Evolutionary conservation across 2,113 vertebrate species (phyloP).

Genomic region (Piaya cayana): DNA sequence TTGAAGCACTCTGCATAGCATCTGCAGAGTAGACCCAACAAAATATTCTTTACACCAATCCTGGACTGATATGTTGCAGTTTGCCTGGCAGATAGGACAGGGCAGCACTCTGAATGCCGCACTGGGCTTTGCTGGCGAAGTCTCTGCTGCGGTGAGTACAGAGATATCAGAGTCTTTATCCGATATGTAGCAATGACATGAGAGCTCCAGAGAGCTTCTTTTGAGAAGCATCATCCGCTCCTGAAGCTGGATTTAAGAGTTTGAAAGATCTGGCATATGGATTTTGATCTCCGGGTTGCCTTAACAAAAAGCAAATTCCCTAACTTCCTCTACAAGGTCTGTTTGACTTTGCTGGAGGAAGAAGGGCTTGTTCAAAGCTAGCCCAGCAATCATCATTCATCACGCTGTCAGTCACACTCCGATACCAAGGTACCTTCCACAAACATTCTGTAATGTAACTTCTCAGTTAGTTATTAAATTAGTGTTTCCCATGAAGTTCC

Average conservation of each 20-base stretch:
- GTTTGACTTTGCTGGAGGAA: slow-evolving; percentile 46
- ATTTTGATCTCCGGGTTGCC: not conserved
- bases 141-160: not conserved
- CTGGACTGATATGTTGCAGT: not conserved
- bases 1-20: not conserved
- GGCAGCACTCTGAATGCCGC: not conserved
- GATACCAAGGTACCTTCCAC: slow-evolving; percentile 20
- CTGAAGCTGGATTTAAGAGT: not conserved
- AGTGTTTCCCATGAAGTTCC: slow-evolving; percentile 46
- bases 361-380: not conserved
- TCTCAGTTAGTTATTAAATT: not conserved
- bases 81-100: not conserved
- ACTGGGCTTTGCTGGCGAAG: accelerated
- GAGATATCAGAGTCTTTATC: not conserved
- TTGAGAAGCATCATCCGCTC: not conserved
- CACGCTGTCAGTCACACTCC: slow-evolving; percentile 1
- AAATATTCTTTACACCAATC: not conserved
- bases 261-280: not conserved
- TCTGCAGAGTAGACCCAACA: not conserved
- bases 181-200: not conserved
- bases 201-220: not conserved
- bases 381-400: slow-evolving; percentile 43
- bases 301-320: not conserved
- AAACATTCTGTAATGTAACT: not conserved
- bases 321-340: slow-evolving; percentile 28